These are phyloP conservation scores for Bradypodion pumilum DNA, from an alignment of 2,797 vertebrate genomes.

Conservation along the genomic window DNA sequence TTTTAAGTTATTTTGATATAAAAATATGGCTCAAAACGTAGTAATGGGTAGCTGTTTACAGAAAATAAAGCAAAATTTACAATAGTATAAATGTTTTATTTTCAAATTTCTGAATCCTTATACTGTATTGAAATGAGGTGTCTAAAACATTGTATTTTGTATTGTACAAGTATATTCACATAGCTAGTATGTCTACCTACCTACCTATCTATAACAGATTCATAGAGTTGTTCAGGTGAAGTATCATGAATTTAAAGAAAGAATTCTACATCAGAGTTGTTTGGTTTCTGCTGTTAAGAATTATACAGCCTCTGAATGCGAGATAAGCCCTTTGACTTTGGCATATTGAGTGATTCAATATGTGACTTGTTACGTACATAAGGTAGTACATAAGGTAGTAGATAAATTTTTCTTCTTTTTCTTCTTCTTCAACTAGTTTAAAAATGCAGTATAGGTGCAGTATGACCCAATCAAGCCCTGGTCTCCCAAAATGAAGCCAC, in stretches of 20 bases:
- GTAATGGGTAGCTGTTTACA: slow-evolving; percentile 29
- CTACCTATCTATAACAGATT: neutral
- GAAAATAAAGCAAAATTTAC: slow-evolving; percentile 6
- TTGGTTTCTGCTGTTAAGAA: neutral
- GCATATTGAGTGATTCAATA: neutral
- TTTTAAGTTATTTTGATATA: slow-evolving; percentile 17
- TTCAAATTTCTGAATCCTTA: slow-evolving; percentile 23
- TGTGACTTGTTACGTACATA: too few species aligned
- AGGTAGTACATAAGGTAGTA: too few species aligned
- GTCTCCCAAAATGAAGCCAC: too few species aligned
- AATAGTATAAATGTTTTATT: neutral
- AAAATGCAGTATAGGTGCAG: too few species aligned
- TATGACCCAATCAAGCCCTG: too few species aligned
- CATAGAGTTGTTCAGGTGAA: slow-evolving; percentile 14
- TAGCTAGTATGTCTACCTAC: neutral
- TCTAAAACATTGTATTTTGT: neutral
- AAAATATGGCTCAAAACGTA: slow-evolving; percentile 12
- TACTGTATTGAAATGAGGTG: slow-evolving; percentile 10
- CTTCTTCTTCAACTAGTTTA: too few species aligned
- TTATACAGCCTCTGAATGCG: too few species aligned
- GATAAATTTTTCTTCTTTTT: too few species aligned
- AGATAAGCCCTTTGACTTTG: neutral
- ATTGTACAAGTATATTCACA: slow-evolving; percentile 17
- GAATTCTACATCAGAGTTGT: neutral
- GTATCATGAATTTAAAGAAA: neutral